Conservation (phyloP, 1,140 invertebrate species). For the Macrocentrus cingulum region DNA sequence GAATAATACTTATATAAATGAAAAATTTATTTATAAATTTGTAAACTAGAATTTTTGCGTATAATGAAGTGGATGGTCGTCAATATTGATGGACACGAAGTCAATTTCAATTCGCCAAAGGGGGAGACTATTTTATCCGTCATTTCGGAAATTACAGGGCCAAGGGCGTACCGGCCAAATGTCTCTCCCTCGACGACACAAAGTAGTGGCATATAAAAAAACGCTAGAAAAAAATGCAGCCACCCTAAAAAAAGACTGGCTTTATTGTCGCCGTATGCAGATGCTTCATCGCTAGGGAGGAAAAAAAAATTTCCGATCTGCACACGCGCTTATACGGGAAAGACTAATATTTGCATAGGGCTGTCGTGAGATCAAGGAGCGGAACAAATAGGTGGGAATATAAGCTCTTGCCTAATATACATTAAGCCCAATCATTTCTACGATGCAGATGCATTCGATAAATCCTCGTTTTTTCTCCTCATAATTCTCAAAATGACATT, state of each 20-base stretch:
- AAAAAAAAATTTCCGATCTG: conserved; percentile 35
- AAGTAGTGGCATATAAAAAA: background rate
- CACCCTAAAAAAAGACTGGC: conserved; percentile 14
- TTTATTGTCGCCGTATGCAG: conserved; percentile 36
- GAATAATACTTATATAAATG: too few relatives aligned
- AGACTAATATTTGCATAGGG: conserved; percentile 54
- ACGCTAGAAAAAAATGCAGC: conserved; percentile 32
- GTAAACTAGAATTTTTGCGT: too few relatives aligned
- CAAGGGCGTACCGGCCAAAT: conserved; percentile 22
- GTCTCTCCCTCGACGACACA: background rate
- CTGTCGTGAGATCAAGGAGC: conserved; percentile 37
- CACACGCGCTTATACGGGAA: conserved; percentile 27
- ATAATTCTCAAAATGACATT: too few relatives aligned
- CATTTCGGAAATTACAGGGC: conserved; percentile 49
- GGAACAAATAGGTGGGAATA: conserved; percentile 46
- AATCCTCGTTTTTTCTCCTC: background rate
- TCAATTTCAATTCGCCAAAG: background rate
- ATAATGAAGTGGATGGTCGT: too few relatives aligned
- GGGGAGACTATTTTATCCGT: conserved; percentile 20
- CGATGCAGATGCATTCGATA: background rate
- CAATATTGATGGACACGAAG: background rate
- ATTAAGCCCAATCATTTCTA: conserved; percentile 38
- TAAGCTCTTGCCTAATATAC: conserved; percentile 21
- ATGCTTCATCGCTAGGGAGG: conserved; percentile 36
- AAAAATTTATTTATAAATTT: too few relatives aligned